Percentiles rank a stretch among this genome's conserved stretches.
Evolutionary conservation across 2,797 vertebrate genomes (phyloP).

Genomic region (Tolypeutes matacus): DNA sequence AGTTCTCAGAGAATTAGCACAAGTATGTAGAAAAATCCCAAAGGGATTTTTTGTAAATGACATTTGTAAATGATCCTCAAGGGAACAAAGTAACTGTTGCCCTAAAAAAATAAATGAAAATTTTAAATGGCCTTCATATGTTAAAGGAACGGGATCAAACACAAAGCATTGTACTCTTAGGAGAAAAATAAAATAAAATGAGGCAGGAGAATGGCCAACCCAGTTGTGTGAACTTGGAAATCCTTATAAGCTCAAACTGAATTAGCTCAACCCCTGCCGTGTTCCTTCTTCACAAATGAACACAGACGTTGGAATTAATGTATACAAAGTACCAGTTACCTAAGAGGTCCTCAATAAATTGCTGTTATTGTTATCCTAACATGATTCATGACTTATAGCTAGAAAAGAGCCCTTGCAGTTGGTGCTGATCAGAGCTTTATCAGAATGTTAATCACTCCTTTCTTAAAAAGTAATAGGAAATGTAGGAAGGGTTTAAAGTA

Average conservation of each 20-base stretch:
- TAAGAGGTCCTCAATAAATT: background rate
- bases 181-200: background rate
- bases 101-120: background rate
- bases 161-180: background rate
- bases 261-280: conserved; percentile 3
- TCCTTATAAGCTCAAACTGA: conserved; percentile 28
- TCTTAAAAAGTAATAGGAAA: background rate
- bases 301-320: background rate
- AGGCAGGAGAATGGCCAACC: background rate
- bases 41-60: background rate
- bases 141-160: background rate
- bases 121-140: conserved; percentile 32
- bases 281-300: conserved; percentile 44
- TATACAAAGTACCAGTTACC: conserved; percentile 1
- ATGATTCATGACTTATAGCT: conserved; percentile 31
- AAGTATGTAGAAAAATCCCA: background rate
- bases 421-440: background rate
- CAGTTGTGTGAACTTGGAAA: background rate
- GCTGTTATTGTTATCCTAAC: conserved; percentile 14
- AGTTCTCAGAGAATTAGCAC: background rate
- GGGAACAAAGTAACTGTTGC: background rate
- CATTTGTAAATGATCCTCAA: background rate
- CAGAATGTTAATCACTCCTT: conserved; percentile 61
- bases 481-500: conserved; percentile 3
- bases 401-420: background rate